A percentile compares a stretch with the other conserved stretches of the same genome.
phyloP scores from a whole-genome alignment of 2,888 invertebrate species.

The Steinernema carpocapsae region DNA sequence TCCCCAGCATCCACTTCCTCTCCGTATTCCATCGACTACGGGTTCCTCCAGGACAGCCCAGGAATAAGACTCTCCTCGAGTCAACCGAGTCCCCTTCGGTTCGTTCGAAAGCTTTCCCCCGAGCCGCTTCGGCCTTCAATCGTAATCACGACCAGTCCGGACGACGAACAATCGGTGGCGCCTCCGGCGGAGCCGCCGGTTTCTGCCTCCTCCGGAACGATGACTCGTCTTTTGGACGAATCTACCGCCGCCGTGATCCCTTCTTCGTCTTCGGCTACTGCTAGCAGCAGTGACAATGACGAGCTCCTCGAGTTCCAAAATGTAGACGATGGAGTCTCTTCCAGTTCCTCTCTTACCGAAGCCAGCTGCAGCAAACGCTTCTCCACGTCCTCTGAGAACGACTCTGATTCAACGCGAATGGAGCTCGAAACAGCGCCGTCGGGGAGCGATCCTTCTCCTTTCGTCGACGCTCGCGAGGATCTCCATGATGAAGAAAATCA shows the following conservation, averaged over 20 bases:
- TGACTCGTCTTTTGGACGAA: constrained; percentile 8
- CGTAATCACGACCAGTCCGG: constrained; percentile 28
- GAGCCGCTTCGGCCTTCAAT: constrained; percentile 1
- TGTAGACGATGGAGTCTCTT: background rate
- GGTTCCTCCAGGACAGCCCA: constrained; percentile 27
- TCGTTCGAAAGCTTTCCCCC: constrained; percentile 1
- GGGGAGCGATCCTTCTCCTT: background rate
- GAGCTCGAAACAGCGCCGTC: constrained; percentile 23
- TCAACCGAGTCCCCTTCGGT: constrained; percentile 7
- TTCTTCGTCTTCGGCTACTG: background rate
- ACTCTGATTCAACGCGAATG: constrained; percentile 28
- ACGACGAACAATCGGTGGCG: constrained; percentile 17
- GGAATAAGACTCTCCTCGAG: constrained; percentile 11
- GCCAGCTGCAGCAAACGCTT: constrained; percentile 20
- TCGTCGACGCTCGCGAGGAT: background rate
- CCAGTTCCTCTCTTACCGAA: background rate
- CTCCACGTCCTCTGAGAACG: constrained; percentile 29
- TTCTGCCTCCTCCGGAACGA: background rate
- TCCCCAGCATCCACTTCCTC: background rate
- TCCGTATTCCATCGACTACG: constrained; percentile 29
- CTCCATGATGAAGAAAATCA: background rate
- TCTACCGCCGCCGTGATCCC: background rate
- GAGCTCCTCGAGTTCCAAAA: constrained; percentile 1
- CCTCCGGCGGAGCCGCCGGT: background rate
- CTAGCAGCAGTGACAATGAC: constrained; percentile 26